Evolutionary conservation across 2,888 invertebrate genomes (phyloP), one percentile per base, ranked within the genome.

Genomic region (Drosophila tripunctata): DNA sequence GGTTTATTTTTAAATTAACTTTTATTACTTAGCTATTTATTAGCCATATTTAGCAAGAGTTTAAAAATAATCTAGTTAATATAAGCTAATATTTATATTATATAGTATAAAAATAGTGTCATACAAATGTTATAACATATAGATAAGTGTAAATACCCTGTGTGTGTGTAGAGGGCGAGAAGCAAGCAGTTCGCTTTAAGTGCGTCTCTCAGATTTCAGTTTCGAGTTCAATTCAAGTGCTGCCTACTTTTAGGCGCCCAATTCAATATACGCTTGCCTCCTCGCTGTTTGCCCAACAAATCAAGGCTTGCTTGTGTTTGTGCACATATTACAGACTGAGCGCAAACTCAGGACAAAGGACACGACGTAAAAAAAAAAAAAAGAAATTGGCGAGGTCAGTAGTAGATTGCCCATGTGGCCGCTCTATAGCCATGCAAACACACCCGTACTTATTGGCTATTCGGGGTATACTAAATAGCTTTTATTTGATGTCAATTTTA

Each of bases 311-410:
- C 6, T 8, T 31, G 17, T 19, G 19, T 17, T 21, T 48, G 22
- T 15, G 48, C 44, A 50, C 58, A 54, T 60, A 31, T 44, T 24
- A 36, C 47, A 62, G 15, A 67, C 41, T 45, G 14, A 8, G 14
- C 31, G 35, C 45, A 48, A 68, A 36, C 68, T 56, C 35, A 45
- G 60, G 43, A 38, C 31, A 30, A 15, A 30, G 12, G 8, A 24
- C 35, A 45, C 67, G 43, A 38, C 31, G 17, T n/a, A 30, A n/a
- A 12, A 24, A 54, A 36, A 51, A 47, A 43, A 71, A 33, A 52
- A 33, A 6, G 38, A 14, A 75, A 30, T 36, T 27, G 24, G 10
- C 76, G 45, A 79, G 76, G 75, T 60, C 72, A 79, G 72, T 67
- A 56, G 55, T 67, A 56, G 55, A 65, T 58, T 79, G 55, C 76